phyloP scores from a whole-genome alignment of 30 jellyfish, hydroid and myxozoan species.

The Aurelia aurita complex sp. Pacific region DNA sequence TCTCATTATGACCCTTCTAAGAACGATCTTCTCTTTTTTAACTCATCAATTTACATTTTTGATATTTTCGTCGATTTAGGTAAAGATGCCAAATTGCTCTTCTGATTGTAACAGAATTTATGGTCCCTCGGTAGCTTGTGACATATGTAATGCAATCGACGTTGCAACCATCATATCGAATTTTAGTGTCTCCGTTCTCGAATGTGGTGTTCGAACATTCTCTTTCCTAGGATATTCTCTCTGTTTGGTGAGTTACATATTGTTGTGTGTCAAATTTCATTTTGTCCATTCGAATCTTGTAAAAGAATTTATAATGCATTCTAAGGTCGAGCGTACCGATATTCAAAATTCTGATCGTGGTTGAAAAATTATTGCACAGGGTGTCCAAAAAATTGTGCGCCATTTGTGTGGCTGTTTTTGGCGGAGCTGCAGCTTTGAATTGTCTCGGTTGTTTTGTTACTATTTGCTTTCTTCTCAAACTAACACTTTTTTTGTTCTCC shows the following conservation, averaged over 20 bases:
- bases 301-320: not conserved
- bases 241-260: constrained; percentile 13
- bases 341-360: not conserved
- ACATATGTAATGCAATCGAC: constrained; percentile 30
- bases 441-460: too few species aligned
- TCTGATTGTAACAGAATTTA: not conserved
- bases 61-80: constrained; percentile 5
- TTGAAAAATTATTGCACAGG: not conserved
- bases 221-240: constrained; percentile 2
- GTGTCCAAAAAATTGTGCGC: not conserved
- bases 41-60: not conserved
- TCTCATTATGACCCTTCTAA: not conserved
- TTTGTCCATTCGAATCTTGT: not conserved
- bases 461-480: too few species aligned
- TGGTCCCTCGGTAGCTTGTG: constrained; percentile 18
- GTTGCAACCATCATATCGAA: constrained; percentile 4
- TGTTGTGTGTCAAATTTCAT: too few species aligned
- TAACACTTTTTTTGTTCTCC: too few species aligned
- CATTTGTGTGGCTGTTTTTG: not conserved
- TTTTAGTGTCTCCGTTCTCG: not conserved
- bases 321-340: too few species aligned
- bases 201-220: constrained; percentile 5
- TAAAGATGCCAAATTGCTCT: constrained; percentile 10
- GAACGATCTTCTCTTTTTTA: not conserved
- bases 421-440: too few species aligned